A percentile compares a stretch with the other conserved stretches of the same genome.
These are phyloP conservation scores for Torymus aiolomorphi DNA, from an alignment of 2,888 invertebrate species.

Conservation along the genomic window DNA sequence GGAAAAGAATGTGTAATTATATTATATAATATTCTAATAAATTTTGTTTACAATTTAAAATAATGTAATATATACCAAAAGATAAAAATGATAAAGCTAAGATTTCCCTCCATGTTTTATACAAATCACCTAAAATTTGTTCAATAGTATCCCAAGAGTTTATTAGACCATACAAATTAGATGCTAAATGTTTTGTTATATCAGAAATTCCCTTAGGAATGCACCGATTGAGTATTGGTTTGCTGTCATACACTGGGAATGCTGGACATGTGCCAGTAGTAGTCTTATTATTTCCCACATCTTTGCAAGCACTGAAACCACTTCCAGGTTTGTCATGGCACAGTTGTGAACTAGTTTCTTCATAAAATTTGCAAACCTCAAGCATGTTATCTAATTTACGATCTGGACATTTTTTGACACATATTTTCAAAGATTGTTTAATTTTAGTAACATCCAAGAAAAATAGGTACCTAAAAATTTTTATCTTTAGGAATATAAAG, in stretches of 20 bases:
- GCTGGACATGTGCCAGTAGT: constrained; percentile 78
- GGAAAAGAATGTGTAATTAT: constrained; percentile 60
- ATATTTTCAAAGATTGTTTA: constrained; percentile 88
- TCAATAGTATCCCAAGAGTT: constrained; percentile 93
- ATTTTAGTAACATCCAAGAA: constrained; percentile 89
- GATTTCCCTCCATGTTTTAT: constrained; percentile 92
- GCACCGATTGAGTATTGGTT: constrained; percentile 90
- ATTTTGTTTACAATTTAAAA: constrained; percentile 18
- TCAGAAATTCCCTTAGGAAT: constrained; percentile 86
- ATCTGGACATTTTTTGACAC: constrained; percentile 91
- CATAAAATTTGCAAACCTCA: constrained; percentile 86
- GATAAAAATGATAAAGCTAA: constrained; percentile 87
- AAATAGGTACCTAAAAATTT: constrained; percentile 81
- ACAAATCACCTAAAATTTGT: constrained; percentile 91
- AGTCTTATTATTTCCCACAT: constrained; percentile 68
- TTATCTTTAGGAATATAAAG: neutral
- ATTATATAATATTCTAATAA: neutral
- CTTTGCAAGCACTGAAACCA: constrained; percentile 70
- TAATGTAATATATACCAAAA: constrained; percentile 81
- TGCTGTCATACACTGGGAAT: constrained; percentile 86
- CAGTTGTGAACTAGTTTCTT: constrained; percentile 84
- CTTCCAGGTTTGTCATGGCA: constrained; percentile 79
- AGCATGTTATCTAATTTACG: constrained; percentile 79
- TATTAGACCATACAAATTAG: constrained; percentile 86
- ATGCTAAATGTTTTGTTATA: constrained; percentile 80